Conservation (phyloP, 2,888 invertebrate species). For the Pheosia tremula region DNA sequence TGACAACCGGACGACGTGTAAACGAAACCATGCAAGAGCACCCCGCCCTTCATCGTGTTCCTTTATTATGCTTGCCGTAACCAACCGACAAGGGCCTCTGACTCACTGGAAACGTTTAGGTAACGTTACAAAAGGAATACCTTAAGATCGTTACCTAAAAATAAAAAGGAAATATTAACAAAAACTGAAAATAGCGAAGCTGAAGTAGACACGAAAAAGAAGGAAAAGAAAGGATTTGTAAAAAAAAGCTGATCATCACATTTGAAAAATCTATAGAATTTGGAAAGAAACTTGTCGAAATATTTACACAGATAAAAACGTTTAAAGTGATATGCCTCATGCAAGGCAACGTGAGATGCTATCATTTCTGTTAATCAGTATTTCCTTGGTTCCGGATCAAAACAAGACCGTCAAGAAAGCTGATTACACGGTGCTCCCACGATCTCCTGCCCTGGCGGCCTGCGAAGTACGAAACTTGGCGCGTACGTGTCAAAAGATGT, state of each 20-base stretch:
- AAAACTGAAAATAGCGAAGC: constrained; percentile 1
- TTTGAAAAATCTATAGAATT: too few species aligned
- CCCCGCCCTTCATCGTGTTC: constrained; percentile 50
- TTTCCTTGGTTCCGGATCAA: constrained; percentile 66
- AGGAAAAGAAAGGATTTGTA: too few species aligned
- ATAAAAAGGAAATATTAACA: background rate
- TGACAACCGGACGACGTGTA: constrained; percentile 62
- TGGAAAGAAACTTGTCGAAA: too few species aligned
- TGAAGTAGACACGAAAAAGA: too few species aligned
- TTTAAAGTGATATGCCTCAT: too few species aligned
- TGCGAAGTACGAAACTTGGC: constrained; percentile 80
- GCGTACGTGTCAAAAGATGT: constrained; percentile 83
- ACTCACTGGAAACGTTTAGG: constrained; percentile 26
- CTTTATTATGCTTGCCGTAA: constrained; percentile 37
- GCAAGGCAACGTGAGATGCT: background rate
- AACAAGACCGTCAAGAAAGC: constrained; percentile 79
- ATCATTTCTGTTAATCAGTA: constrained; percentile 48
- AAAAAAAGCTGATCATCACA: too few species aligned
- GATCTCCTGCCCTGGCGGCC: constrained; percentile 77
- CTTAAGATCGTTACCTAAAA: too few species aligned
- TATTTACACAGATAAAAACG: too few species aligned
- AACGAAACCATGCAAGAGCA: constrained; percentile 55
- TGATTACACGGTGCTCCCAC: constrained; percentile 83
- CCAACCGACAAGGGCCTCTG: constrained; percentile 28
- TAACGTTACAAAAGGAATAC: background rate